Percentiles rank a stretch among this genome's conserved stretches.
Conservation (phyloP, 2,888 invertebrate species). For the Eristalinus sepulchralis region DNA sequence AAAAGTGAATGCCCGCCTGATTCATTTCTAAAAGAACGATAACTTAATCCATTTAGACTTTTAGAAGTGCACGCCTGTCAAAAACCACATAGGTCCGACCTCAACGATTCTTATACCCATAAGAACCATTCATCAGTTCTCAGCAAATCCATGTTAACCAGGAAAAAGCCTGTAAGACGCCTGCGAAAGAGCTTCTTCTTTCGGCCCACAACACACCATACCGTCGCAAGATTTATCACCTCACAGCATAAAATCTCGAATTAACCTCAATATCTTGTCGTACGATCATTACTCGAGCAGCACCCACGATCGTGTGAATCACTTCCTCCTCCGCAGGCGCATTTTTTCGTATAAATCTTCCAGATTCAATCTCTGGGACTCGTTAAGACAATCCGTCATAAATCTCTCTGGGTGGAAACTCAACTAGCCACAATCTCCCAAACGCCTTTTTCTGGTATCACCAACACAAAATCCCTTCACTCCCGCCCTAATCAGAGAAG, state of each 20-base stretch:
- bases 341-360: background rate
- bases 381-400: background rate
- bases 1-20: no score
- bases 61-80: no score
- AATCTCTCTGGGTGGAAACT: background rate
- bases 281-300: background rate
- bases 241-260: background rate
- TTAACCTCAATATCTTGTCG: background rate
- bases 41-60: no score
- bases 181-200: background rate
- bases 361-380: background rate
- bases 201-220: background rate
- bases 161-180: background rate
- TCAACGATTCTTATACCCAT: no score
- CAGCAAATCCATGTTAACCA: background rate
- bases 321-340: background rate
- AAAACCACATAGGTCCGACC: no score
- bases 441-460: background rate
- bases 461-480: background rate
- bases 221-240: background rate
- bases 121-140: no score
- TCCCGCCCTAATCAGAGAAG: background rate
- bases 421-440: background rate
- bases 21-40: no score
- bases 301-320: background rate